phyloP scores from a whole-genome alignment of 35 echinoderm and acorn worm genomes.

The Eucidaris tribuloides region DNA sequence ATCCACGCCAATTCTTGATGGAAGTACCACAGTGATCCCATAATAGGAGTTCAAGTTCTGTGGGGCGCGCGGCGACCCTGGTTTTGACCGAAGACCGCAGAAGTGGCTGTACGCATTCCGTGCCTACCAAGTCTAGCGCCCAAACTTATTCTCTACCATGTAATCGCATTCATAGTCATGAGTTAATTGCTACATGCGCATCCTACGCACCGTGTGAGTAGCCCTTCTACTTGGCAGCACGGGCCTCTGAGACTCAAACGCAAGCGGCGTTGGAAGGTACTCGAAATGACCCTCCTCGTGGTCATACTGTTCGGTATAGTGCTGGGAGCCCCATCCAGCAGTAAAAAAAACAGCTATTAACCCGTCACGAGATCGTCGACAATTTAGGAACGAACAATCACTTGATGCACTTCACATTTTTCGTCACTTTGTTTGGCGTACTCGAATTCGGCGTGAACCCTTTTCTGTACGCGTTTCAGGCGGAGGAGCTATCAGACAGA shows the following conservation, averaged over 20 bases:
- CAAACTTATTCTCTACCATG: slow-evolving; percentile 57
- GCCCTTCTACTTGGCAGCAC: slow-evolving; percentile 37
- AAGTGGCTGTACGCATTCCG: slow-evolving; percentile 29
- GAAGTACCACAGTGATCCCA: neutral
- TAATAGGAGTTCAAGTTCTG: neutral
- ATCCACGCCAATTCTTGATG: slow-evolving; percentile 65
- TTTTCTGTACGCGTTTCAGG: slow-evolving; percentile 93
- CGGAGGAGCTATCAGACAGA: slow-evolving; percentile 74
- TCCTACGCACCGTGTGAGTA: slow-evolving; percentile 71
- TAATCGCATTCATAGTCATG: slow-evolving; percentile 84
- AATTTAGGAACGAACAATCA: neutral
- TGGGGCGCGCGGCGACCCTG: slow-evolving; percentile 6
- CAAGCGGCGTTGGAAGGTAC: slow-evolving; percentile 73
- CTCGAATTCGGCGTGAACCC: slow-evolving; percentile 94
- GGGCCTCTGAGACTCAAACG: slow-evolving; percentile 56
- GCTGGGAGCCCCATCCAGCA: slow-evolving; percentile 96
- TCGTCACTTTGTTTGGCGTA: slow-evolving; percentile 92
- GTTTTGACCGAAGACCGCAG: neutral
- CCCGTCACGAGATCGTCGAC: slow-evolving; percentile 25
- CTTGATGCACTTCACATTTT: slow-evolving; percentile 44
- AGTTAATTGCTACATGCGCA: slow-evolving; percentile 78
- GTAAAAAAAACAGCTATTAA: too few species aligned
- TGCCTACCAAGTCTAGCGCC: slow-evolving; percentile 65
- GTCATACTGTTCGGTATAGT: slow-evolving; percentile 90
- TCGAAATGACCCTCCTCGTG: slow-evolving; percentile 86